A percentile compares a stretch with the other conserved stretches of the same genome.
Evolutionary conservation across 2,888 invertebrate genomes (phyloP).

Genomic region (Meiosimyza platycephala): DNA sequence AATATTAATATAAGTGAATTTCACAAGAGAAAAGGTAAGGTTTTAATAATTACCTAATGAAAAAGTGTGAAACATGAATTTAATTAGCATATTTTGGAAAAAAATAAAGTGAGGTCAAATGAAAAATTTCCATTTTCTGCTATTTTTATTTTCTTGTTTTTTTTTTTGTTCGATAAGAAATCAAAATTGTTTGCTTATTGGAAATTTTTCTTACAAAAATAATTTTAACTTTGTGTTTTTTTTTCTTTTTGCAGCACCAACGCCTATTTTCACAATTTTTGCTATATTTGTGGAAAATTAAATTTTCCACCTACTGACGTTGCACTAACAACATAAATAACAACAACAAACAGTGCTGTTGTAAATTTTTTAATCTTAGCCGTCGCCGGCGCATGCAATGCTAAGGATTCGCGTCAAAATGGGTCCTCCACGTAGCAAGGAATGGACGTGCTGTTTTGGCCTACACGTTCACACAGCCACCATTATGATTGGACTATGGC

Average conservation of each 20-base stretch:
- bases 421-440: constrained; percentile 73
- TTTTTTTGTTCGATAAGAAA: not conserved
- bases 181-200: not conserved
- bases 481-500: constrained; percentile 84
- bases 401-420: constrained; percentile 67
- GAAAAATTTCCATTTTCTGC: not conserved
- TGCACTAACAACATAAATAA: too few relatives aligned
- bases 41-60: not conserved
- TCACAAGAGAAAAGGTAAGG: not conserved
- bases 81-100: not conserved
- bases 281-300: not conserved
- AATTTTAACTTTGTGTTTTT: not conserved
- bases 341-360: too few relatives aligned
- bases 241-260: not conserved
- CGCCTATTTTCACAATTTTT: not conserved
- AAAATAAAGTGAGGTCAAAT: constrained; percentile 22
- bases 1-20: not conserved
- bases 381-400: constrained; percentile 56
- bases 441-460: constrained; percentile 85
- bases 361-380: too few relatives aligned
- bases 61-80: not conserved
- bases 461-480: constrained; percentile 87
- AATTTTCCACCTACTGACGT: too few relatives aligned
- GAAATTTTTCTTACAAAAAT: too few relatives aligned
- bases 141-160: constrained; percentile 6